phyloP scores from a whole-genome alignment of 2,113 vertebrate genomes.

The Forbesichthys agassizii region DNA sequence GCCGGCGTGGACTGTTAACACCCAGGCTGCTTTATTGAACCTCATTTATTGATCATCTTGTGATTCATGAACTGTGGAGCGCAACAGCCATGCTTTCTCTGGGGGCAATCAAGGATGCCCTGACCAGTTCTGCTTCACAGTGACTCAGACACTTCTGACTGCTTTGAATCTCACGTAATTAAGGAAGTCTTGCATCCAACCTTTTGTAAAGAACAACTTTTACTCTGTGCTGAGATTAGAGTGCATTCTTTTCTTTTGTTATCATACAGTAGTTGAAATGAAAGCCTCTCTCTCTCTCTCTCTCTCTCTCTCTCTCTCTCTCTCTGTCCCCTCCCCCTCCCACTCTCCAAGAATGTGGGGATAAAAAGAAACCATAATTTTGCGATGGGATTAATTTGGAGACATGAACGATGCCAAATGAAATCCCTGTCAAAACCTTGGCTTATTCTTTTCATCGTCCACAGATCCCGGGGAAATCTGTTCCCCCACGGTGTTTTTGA shows the following conservation, averaged over 20 bases:
- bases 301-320: conserved; percentile 26
- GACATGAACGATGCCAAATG: conserved; percentile 75
- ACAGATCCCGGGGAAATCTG: conserved; percentile 72
- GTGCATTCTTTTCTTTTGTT: conserved; percentile 46
- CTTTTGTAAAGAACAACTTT: conserved; percentile 65
- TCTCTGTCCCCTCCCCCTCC: conserved; percentile 21
- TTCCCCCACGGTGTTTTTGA: conserved; percentile 68
- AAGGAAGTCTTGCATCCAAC: conserved; percentile 70
- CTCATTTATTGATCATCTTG: too few species aligned
- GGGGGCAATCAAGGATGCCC: too few species aligned
- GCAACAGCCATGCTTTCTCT: too few species aligned
- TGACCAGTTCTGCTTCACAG: too few species aligned
- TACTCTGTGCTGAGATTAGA: conserved; percentile 75
- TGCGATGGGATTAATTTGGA: conserved; percentile 78
- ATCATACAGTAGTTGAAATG: conserved; percentile 67
- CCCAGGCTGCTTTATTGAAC: too few species aligned
- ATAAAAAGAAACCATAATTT: conserved; percentile 80
- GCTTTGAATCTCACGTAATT: conserved; percentile 1
- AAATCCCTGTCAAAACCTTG: conserved; percentile 79
- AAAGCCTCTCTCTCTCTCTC: conserved; percentile 42
- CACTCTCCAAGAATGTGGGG: conserved; percentile 46
- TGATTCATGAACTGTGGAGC: too few species aligned
- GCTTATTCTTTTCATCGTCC: conserved; percentile 70
- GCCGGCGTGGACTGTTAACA: too few species aligned
- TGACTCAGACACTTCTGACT: background rate